Percentiles rank a stretch among this genome's conserved stretches.
phyloP scores from a whole-genome alignment of 1,140 invertebrate species.

The Varroa destructor region DNA sequence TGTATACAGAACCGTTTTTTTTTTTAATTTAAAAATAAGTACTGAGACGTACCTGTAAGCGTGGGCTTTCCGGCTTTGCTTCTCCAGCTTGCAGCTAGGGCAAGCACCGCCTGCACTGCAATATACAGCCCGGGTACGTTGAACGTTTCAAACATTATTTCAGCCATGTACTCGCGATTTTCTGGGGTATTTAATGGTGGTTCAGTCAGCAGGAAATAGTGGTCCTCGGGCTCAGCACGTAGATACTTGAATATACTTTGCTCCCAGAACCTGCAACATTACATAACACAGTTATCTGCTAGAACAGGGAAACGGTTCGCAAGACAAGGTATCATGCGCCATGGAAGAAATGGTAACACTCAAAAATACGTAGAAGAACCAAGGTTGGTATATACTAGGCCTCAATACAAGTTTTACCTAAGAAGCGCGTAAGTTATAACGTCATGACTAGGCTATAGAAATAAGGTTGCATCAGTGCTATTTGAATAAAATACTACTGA shows the following conservation, averaged over 20 bases:
- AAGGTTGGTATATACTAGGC: too few relatives aligned
- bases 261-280: conserved; percentile 61
- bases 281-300: background rate
- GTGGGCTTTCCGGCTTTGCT: conserved; percentile 73
- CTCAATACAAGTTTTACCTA: too few relatives aligned
- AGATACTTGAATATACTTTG: conserved; percentile 99
- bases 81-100: conserved; percentile 92
- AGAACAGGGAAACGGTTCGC: too few relatives aligned
- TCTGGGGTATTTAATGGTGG: conserved; percentile 99
- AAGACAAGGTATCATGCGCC: too few relatives aligned
- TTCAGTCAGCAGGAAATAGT: conserved; percentile 96
- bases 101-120: conserved; percentile 89
- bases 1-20: too few relatives aligned
- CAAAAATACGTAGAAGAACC: too few relatives aligned
- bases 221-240: conserved; percentile 94
- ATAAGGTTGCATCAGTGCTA: too few relatives aligned
- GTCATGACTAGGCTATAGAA: too few relatives aligned
- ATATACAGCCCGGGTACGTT: conserved; percentile 99
- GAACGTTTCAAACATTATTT: conserved; percentile 99
- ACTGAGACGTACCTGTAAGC: conserved; percentile 52
- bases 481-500: too few relatives aligned
- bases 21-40: too few relatives aligned
- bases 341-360: too few relatives aligned
- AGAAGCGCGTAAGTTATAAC: too few relatives aligned
- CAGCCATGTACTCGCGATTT: conserved; percentile 96